These are phyloP conservation scores for Eupsilia transversa DNA, from an alignment of 2,888 invertebrate genomes.

Conservation along the genomic window DNA sequence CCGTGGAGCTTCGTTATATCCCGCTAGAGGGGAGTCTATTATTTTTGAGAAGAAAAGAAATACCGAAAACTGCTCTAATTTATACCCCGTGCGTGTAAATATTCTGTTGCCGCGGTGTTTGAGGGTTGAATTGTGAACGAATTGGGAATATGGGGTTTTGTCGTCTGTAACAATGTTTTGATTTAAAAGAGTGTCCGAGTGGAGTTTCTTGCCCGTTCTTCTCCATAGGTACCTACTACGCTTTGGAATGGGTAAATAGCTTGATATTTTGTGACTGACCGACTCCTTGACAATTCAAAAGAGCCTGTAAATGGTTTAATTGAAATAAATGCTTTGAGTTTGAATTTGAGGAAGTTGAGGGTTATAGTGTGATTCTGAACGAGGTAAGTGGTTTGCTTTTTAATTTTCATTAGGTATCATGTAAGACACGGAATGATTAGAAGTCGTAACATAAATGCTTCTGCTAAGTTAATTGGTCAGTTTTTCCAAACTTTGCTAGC, in stretches of 20 bases:
- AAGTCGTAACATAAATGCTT: background rate
- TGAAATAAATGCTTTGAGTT: no score
- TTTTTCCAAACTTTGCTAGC: background rate
- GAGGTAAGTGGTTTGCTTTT: background rate
- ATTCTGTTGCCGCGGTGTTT: slow-evolving; percentile 43
- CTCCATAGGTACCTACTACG: no score
- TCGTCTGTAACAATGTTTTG: no score
- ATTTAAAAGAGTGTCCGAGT: no score
- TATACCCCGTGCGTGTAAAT: slow-evolving; percentile 70
- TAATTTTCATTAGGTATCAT: slow-evolving; percentile 8
- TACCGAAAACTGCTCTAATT: slow-evolving; percentile 84
- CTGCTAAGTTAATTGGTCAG: background rate
- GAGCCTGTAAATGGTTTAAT: no score
- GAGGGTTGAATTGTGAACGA: slow-evolving; percentile 25
- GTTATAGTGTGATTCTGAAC: slow-evolving; percentile 5
- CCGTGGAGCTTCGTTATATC: slow-evolving; percentile 83
- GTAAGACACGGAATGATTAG: background rate
- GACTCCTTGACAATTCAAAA: no score
- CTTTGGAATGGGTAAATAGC: no score
- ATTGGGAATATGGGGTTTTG: slow-evolving; percentile 25
- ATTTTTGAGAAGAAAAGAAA: slow-evolving; percentile 84
- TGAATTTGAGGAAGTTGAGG: no score
- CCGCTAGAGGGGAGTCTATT: slow-evolving; percentile 81
- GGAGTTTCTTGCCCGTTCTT: no score
- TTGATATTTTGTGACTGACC: no score